Conservation (phyloP, 2,113 vertebrate species). For the Scartelaos histophorus region DNA sequence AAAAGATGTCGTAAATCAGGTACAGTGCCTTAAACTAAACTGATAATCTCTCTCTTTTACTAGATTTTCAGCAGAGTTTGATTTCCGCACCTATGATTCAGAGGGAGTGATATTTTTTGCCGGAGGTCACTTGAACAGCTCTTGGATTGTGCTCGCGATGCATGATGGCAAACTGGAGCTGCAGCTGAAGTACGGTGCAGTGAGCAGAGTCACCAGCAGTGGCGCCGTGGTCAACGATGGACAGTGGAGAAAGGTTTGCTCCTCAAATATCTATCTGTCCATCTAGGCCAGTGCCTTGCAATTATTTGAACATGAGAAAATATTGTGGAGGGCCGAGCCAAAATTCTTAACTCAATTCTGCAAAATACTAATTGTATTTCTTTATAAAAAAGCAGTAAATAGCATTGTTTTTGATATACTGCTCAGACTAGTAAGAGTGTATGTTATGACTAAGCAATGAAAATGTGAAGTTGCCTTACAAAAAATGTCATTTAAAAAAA, state of each 20-base stretch:
- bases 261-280: background rate
- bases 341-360: no score
- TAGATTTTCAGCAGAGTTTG: slow-evolving; percentile 89
- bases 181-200: slow-evolving; percentile 85
- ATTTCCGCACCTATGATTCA: slow-evolving; percentile 92
- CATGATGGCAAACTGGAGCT: slow-evolving; percentile 89
- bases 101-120: slow-evolving; percentile 97
- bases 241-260: slow-evolving; percentile 89
- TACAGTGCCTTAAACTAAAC: background rate
- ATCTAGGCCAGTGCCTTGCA: no score
- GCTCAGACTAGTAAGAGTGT: no score
- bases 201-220: slow-evolving; percentile 89
- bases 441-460: no score
- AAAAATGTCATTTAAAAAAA: no score
- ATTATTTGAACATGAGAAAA: no score
- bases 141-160: slow-evolving; percentile 90
- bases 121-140: slow-evolving; percentile 88
- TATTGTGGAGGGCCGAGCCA: no score
- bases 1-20: no score
- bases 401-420: no score
- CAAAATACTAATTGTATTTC: no score
- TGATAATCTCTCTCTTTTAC: background rate
- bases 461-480: no score
- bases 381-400: no score
- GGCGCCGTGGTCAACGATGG: slow-evolving; percentile 88